Base-by-base conservation (phyloP, 2,113 vertebrate genomes). In the Pseudopipra pipra region DNA sequence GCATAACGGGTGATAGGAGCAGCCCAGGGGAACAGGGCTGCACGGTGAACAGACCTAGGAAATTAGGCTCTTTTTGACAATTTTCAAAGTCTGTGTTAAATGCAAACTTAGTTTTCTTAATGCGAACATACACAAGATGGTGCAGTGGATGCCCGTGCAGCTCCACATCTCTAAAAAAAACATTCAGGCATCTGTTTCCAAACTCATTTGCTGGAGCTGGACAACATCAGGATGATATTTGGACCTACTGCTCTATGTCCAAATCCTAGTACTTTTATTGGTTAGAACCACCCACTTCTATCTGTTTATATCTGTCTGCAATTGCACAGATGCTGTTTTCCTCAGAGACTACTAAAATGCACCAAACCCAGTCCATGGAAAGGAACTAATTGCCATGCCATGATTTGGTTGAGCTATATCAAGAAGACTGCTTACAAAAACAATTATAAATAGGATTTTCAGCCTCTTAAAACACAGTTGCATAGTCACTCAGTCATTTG, bases 401-500 rank as follows among this genome's bases (percentile, higher is more conserved):
- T 61, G 11, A 28, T 70, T 47, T 62, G 20, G 33, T 76, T 65
- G 73, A 86, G 61, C 86, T 85, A 8, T 4, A 12, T 27, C 33
- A 59, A 27, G 39, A 46, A 37, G 35, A 19, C 56, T 52, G 39
- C 15, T 55, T 63, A n/a, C 18, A 71, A 33, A 44, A 74, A 43
- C 18, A 25, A 35, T 65, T 71, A 63, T 9, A 62, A 71, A 39
- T 25, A 44, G 33, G 11, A 21, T 56, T 81, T 92, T 84, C 52
- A 67, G 39, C 33, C 55, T 73, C 37, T 62, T 52, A 58, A n/a
- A 81, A 62, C 8, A 39, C 30, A 30, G 23, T 43, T 70, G 33
- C 7, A 6, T 23, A 31, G 6, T 11, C 37, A 27, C 1, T 0
- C 5, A 22, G 25, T 15, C 2, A 0, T 66, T 61, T 58, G 37